These are phyloP conservation scores for Astyanax mexicanus DNA, from an alignment of 2,797 vertebrate genomes.

Conservation along the genomic window DNA sequence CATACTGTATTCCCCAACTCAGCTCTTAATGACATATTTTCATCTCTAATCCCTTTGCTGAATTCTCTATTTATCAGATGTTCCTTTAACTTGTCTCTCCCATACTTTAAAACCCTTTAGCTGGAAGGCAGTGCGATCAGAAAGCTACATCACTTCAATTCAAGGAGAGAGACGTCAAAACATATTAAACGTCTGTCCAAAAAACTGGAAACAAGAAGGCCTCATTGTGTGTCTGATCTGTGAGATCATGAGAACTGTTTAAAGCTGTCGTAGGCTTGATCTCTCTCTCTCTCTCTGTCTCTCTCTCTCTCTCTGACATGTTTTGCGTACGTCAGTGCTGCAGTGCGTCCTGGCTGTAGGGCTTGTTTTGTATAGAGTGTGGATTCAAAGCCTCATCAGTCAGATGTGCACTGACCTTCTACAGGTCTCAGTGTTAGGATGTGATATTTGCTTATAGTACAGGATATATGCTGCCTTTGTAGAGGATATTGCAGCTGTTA, in stretches of 20 bases:
- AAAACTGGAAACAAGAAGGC: conserved; percentile 49
- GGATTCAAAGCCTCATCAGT: conserved; percentile 77
- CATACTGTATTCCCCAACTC: conserved; percentile 41
- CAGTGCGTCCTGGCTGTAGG: conserved; percentile 65
- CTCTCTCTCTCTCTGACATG: conserved; percentile 47
- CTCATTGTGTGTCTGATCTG: conserved; percentile 58
- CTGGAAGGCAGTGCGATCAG: conserved; percentile 69
- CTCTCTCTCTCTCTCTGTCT: no score
- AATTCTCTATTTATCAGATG: conserved; percentile 22
- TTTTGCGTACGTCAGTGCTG: conserved; percentile 66
- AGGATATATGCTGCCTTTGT: conserved; percentile 44
- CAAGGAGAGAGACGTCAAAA: conserved; percentile 58
- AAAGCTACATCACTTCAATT: conserved; percentile 65
- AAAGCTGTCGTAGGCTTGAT: conserved; percentile 57
- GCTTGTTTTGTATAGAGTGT: conserved; percentile 73
- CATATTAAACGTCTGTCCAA: conserved; percentile 56
- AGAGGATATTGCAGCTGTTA: not conserved
- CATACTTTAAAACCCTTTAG: conserved; percentile 50
- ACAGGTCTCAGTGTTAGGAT: conserved; percentile 73
- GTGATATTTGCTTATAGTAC: conserved; percentile 70
- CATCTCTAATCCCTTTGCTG: conserved; percentile 32
- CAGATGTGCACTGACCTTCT: conserved; percentile 75
- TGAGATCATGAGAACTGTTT: conserved; percentile 61
- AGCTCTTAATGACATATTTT: conserved; percentile 47
- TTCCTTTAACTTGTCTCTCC: no score